Conservation (phyloP, 2,797 vertebrate species). For the Acomys russatus region DNA sequence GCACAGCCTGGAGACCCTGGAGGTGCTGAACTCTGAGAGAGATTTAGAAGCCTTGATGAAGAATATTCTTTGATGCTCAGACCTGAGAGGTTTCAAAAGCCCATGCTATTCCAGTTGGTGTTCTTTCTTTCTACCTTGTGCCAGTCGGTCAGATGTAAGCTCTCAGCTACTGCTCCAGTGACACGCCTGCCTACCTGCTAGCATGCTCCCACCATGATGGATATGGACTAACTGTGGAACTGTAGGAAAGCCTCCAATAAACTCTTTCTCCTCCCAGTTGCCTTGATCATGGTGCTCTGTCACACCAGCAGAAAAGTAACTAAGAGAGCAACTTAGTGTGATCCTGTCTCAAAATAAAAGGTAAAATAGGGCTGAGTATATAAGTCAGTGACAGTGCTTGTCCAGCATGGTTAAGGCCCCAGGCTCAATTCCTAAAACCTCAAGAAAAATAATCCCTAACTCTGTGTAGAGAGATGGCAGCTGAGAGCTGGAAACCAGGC, state of each 20-base stretch:
- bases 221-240: background rate
- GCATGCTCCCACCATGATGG: background rate
- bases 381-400: background rate
- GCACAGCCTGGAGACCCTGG: background rate
- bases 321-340: background rate
- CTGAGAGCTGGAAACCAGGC: background rate
- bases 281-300: background rate
- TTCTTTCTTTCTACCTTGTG: background rate
- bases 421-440: background rate
- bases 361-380: background rate
- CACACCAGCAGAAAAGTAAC: background rate
- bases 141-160: background rate
- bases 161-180: background rate
- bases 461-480: background rate
- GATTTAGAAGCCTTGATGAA: background rate
- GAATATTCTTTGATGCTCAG: background rate
- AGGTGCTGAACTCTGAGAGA: background rate
- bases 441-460: background rate
- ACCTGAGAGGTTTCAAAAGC: background rate
- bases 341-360: background rate
- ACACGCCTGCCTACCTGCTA: background rate
- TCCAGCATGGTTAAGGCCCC: background rate
- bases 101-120: background rate
- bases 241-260: background rate
- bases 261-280: background rate